These are phyloP conservation scores for Hetaerina americana DNA, from an alignment of 1,140 invertebrate species.

Conservation along the genomic window DNA sequence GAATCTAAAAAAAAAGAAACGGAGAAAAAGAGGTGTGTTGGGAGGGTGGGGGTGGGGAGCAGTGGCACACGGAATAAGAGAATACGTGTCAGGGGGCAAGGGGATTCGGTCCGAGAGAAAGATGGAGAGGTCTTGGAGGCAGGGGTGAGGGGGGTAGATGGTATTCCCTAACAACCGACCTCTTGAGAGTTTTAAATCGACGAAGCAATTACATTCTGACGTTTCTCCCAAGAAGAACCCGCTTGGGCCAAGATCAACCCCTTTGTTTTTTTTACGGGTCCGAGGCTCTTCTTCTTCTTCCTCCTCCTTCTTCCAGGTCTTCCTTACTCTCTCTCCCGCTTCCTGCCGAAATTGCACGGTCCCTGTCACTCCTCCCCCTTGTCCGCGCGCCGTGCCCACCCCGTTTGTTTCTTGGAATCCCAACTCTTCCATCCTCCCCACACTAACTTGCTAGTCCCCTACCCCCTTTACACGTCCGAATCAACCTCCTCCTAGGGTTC, in stretches of 20 bases:
- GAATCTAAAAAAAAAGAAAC: not conserved
- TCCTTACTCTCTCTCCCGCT: no score
- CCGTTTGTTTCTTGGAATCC: no score
- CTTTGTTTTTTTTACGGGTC: not conserved
- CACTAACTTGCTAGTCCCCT: no score
- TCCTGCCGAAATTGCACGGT: no score
- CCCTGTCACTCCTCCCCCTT: no score
- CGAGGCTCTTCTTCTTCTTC: not conserved
- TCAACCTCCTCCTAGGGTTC: no score
- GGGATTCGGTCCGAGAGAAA: not conserved
- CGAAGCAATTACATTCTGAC: not conserved
- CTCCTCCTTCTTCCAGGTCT: no score
- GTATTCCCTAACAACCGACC: not conserved
- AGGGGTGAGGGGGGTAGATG: not conserved
- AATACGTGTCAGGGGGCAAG: no score
- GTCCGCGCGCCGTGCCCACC: no score
- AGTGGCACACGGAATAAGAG: no score
- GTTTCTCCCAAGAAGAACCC: not conserved
- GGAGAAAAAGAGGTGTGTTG: not conserved
- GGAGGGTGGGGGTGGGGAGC: not conserved
- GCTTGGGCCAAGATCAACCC: not conserved
- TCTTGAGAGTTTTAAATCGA: not conserved
- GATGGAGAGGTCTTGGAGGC: not conserved
- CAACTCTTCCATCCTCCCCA: no score
- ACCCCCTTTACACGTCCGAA: no score